Conservation (phyloP, 2,113 vertebrate species). For the Cochlearius cochlearius region DNA sequence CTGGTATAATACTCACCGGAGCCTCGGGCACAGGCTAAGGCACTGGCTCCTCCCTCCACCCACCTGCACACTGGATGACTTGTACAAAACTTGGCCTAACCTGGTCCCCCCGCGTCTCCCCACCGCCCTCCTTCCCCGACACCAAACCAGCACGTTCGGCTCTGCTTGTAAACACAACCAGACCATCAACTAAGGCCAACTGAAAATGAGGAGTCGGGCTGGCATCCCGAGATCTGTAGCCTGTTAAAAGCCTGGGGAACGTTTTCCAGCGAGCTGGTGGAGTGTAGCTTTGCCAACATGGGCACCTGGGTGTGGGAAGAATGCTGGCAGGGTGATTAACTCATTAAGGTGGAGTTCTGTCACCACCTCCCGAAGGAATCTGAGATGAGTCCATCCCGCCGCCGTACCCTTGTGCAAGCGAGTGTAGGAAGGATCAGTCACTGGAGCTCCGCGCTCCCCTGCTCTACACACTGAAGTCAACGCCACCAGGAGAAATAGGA, state of each 20-base stretch:
- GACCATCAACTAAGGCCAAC: neutral
- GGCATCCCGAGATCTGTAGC: neutral
- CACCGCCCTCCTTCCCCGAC: neutral
- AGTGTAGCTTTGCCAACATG: neutral
- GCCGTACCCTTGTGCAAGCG: slow-evolving; percentile 36
- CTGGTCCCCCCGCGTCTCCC: neutral
- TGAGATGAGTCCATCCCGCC: neutral
- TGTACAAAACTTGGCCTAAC: neutral
- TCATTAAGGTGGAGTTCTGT: slow-evolving; percentile 69
- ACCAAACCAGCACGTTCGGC: neutral
- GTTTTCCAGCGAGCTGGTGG: neutral
- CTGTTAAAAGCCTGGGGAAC: neutral
- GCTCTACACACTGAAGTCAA: neutral
- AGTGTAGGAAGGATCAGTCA: slow-evolving; percentile 54
- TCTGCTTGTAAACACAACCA: neutral
- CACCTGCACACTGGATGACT: slow-evolving; percentile 12
- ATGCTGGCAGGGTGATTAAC: slow-evolving; percentile 54
- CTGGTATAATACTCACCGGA: neutral
- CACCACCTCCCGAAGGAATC: slow-evolving; percentile 68
- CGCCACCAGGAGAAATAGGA: slow-evolving; percentile 37
- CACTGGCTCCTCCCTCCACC: slow-evolving; percentile 36
- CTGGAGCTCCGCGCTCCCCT: neutral
- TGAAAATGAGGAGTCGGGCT: neutral
- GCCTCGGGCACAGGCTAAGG: slow-evolving; percentile 4
- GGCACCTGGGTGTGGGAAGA: slow-evolving; percentile 61